Evolutionary conservation across 2,113 vertebrate genomes (phyloP).

Genomic region (Zosterops hypoxanthus): DNA sequence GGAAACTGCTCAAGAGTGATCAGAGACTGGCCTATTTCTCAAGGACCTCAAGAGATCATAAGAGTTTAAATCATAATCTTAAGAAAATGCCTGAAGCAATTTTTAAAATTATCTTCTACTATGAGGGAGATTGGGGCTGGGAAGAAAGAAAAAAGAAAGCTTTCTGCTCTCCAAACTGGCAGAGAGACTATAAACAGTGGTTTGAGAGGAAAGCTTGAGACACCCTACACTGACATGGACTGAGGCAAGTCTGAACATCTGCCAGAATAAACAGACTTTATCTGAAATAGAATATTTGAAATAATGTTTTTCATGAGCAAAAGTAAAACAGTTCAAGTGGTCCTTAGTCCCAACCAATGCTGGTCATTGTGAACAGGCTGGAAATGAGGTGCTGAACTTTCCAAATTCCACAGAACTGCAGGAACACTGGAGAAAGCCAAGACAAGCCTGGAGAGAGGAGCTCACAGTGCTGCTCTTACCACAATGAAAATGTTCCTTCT

Average conservation of each 20-base stretch:
- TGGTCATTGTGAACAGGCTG: not conserved
- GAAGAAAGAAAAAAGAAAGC: not conserved
- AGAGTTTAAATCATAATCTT: slow-evolving; percentile 75
- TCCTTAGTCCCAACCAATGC: not conserved
- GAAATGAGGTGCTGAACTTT: not conserved
- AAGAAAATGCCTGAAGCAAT: slow-evolving; percentile 68
- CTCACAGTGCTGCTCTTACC: rapidly evolving
- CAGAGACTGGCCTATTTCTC: slow-evolving; percentile 76
- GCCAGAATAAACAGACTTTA: slow-evolving; percentile 49
- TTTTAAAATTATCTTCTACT: slow-evolving; percentile 41
- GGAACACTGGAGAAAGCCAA: not conserved
- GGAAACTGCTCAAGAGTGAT: slow-evolving; percentile 74
- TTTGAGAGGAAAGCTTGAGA: slow-evolving; percentile 20
- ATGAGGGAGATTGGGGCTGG: not conserved
- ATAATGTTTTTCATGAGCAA: not conserved
- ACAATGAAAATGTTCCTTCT: not conserved
- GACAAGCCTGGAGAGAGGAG: not conserved
- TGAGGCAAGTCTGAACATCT: slow-evolving; percentile 13
- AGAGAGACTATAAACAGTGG: slow-evolving; percentile 29
- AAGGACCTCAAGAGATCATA: slow-evolving; percentile 67
- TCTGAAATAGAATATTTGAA: not conserved
- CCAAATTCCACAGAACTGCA: not conserved
- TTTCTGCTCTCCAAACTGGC: slow-evolving; percentile 43
- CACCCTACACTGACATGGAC: slow-evolving; percentile 7
- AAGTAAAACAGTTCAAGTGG: slow-evolving; percentile 7